These are phyloP conservation scores for Drosophila niveifrons DNA, from an alignment of 2,888 invertebrate species.

Conservation along the genomic window DNA sequence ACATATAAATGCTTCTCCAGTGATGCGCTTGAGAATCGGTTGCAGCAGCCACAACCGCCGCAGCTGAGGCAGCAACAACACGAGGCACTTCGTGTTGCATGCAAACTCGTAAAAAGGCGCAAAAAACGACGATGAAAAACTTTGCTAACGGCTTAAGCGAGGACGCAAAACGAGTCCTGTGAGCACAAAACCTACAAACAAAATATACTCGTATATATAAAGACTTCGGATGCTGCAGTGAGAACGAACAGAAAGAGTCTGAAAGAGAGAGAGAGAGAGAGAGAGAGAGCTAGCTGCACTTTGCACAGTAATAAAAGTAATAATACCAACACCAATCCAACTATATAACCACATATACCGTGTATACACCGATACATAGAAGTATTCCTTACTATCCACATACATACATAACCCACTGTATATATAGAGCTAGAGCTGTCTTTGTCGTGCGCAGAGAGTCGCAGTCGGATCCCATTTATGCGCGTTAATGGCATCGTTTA, in stretches of 20 bases:
- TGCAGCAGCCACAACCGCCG: conserved; percentile 39
- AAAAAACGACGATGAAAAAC: conserved; percentile 69
- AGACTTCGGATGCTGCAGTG: conserved; percentile 38
- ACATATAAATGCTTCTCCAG: conserved; percentile 35
- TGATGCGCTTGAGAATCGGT: conserved; percentile 48
- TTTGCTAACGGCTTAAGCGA: conserved; percentile 77
- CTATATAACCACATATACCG: conserved; percentile 29
- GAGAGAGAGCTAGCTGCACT: conserved; percentile 59
- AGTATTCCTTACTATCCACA: conserved; percentile 1
- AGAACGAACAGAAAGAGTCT: conserved; percentile 16
- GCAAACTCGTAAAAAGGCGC: conserved; percentile 71
- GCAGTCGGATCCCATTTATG: conserved; percentile 60
- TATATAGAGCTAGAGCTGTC: conserved; percentile 14
- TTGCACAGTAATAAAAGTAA: conserved; percentile 79
- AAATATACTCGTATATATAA: not conserved
- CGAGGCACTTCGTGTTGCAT: conserved; percentile 62
- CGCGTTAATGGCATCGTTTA: conserved; percentile 82
- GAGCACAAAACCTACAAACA: conserved; percentile 2
- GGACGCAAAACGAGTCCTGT: conserved; percentile 43
- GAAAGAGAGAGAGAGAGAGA: conserved; percentile 12
- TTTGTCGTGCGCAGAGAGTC: conserved; percentile 67
- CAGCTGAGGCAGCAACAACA: conserved; percentile 20
- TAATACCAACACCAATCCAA: conserved; percentile 53
- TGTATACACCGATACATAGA: conserved; percentile 2
- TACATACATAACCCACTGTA: not conserved